Base-by-base conservation (phyloP, 2,888 invertebrate genomes). In the Cantharis flavilabris region DNA sequence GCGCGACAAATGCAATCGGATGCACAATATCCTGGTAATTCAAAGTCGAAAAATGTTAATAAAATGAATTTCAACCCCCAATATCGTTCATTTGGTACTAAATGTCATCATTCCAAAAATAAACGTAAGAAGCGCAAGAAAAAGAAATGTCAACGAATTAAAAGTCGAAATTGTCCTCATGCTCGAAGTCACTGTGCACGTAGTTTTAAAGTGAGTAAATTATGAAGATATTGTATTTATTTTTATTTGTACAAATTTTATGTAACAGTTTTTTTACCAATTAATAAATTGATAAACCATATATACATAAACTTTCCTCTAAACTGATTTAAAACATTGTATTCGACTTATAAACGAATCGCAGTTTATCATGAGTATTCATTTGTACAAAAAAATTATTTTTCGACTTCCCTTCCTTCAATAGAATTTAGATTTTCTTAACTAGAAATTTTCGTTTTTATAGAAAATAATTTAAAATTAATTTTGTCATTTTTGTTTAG, bases 1-100 rank as follows among this genome's bases (percentile, higher is more conserved):
- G 87, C 88, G 3, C 84, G 86, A 9, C 85, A 86, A 75, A 88
- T 87, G 86, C 83, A 85, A 75, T 84, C 86, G 9, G 87, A 30
- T 71, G 62, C 30, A 9, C 71, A 62, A 26, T 67, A 78, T 75
- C 28, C 13, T 23, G 72, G 69, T 4, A 33, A 76, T 10, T 70
- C 62, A 4, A 71, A 49, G 1, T 62, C 71, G n/a, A 49, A n/a
- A n/a, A n/a, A 49, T 2, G 9, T n/a, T 2, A 49, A 49, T n/a
- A n/a, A n/a, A n/a, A 49, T n/a, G 7, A 49, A 49, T 49, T 49
- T 49, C 49, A n/a, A 49, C 5, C 9, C 69, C 23, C 49, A 64
- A 30, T 10, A 73, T 69, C 72, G 72, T 64, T 30, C 71, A 49
- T 73, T 69, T 49, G 0, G n/a, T 49, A n/a, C 49, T 9, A 49